Percentiles rank a stretch among this genome's conserved stretches.
Evolutionary conservation across 2,797 vertebrate genomes (phyloP).

Genomic region (Sardinella longiceps): DNA sequence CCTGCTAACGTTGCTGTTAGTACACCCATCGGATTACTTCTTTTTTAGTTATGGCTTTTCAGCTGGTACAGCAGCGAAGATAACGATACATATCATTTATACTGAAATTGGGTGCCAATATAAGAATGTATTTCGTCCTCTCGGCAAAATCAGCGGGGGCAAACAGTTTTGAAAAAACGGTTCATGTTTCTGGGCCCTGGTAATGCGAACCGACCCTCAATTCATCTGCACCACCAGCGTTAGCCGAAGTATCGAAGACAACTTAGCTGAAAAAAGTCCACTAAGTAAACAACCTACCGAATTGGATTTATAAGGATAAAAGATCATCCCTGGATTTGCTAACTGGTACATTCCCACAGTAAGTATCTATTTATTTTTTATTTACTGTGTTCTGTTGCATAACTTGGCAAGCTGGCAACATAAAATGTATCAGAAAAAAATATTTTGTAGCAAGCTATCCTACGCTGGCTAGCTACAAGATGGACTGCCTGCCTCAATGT

Average conservation of each 20-base stretch:
- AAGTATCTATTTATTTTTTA: background rate
- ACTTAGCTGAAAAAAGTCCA: conserved; percentile 14
- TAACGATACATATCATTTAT: background rate
- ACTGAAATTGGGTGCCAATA: background rate
- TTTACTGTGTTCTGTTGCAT: background rate
- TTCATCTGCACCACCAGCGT: conserved; percentile 21
- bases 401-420: conserved; percentile 10
- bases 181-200: conserved; percentile 18
- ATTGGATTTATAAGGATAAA: background rate
- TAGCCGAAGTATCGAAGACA: conserved; percentile 12
- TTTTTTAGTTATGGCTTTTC: background rate
- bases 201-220: conserved; percentile 24
- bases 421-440: background rate
- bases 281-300: conserved; percentile 19
- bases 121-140: background rate
- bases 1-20: conserved; percentile 3
- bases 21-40: conserved; percentile 14
- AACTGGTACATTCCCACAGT: background rate
- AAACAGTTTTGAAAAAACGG: conserved; percentile 11
- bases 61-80: background rate
- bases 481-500: conserved; percentile 19
- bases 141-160: background rate
- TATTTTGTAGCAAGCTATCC: conserved; percentile 15
- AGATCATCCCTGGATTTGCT: background rate
- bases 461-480: conserved; percentile 1